Evolutionary conservation across 2,797 vertebrate species (phyloP).

Genomic region (Sebastes taczanowskii): DNA sequence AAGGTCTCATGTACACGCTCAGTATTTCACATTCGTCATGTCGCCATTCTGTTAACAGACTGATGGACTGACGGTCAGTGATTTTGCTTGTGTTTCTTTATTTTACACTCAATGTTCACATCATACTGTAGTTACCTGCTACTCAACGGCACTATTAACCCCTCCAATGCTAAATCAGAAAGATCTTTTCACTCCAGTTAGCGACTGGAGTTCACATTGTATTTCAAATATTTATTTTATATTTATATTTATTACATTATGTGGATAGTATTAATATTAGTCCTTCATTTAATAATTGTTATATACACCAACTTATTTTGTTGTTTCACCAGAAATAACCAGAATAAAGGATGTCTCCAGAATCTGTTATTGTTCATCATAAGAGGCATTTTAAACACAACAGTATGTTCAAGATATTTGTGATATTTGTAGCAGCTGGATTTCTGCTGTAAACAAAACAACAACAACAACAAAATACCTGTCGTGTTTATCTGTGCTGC

Average conservation of each 20-base stretch:
- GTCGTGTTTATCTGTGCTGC: constrained; percentile 70
- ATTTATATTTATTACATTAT: constrained; percentile 79
- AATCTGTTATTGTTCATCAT: constrained; percentile 31
- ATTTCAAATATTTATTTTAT: constrained; percentile 76
- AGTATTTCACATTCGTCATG: constrained; percentile 30
- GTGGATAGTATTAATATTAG: constrained; percentile 76
- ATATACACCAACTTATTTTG: constrained; percentile 40
- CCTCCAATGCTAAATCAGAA: constrained; percentile 36
- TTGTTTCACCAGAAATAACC: constrained; percentile 52
- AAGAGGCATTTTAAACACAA: constrained; percentile 38
- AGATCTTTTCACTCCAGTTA: constrained; percentile 40
- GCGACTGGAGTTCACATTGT: constrained; percentile 44
- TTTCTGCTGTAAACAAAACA: constrained; percentile 55
- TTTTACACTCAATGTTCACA: background rate
- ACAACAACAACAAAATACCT: constrained; percentile 12
- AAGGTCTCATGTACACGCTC: background rate
- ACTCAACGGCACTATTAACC: constrained; percentile 44
- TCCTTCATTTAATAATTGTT: constrained; percentile 61
- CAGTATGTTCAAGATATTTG: constrained; percentile 50
- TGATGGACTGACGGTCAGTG: background rate
- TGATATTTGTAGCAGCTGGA: constrained; percentile 50
- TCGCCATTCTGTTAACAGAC: constrained; percentile 5
- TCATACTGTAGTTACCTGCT: background rate
- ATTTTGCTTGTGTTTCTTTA: background rate
- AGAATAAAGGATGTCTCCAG: constrained; percentile 36